A percentile compares a stretch with the other conserved stretches of the same genome.
Evolutionary conservation across 92 coral and sea anemone species (phyloP).

Genomic region (Virgularia gustaviana): DNA sequence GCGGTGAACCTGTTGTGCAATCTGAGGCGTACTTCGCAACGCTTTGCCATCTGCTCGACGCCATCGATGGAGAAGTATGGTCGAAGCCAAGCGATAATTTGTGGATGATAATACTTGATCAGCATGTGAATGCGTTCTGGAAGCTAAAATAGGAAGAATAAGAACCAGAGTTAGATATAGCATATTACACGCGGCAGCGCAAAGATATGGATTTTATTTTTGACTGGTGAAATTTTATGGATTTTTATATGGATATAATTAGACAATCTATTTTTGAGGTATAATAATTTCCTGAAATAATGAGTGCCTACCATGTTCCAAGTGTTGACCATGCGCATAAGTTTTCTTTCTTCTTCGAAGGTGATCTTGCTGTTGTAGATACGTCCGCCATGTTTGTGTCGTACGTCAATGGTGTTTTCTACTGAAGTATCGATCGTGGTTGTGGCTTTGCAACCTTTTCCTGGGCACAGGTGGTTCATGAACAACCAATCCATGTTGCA

Average conservation of each 20-base stretch:
- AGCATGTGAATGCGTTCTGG: slow-evolving; percentile 36
- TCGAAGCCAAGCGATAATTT: slow-evolving; percentile 48
- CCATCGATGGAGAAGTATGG: slow-evolving; percentile 51
- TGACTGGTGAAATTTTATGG: too few relatives aligned
- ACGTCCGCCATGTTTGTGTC: neutral
- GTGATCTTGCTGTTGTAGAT: neutral
- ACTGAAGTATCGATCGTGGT: slow-evolving; percentile 1
- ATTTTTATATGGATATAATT: too few relatives aligned
- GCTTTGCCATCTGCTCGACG: neutral
- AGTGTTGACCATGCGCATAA: slow-evolving; percentile 10
- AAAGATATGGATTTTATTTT: too few relatives aligned
- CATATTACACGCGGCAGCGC: too few relatives aligned
- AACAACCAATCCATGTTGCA: slow-evolving; percentile 4
- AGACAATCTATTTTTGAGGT: too few relatives aligned
- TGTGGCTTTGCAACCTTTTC: neutral
- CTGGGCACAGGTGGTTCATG: neutral
- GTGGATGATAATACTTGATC: slow-evolving; percentile 45
- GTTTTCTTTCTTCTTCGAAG: slow-evolving; percentile 8
- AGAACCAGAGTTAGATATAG: neutral
- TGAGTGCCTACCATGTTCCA: slow-evolving; percentile 29
- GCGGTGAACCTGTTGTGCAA: slow-evolving; percentile 52
- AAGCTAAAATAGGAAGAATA: slow-evolving; percentile 40
- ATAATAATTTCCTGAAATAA: too few relatives aligned
- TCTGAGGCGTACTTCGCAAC: slow-evolving; percentile 28
- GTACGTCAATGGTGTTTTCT: neutral